Base-by-base conservation (phyloP, 1,140 invertebrate genomes). In the Tetraneura akinire region DNA sequence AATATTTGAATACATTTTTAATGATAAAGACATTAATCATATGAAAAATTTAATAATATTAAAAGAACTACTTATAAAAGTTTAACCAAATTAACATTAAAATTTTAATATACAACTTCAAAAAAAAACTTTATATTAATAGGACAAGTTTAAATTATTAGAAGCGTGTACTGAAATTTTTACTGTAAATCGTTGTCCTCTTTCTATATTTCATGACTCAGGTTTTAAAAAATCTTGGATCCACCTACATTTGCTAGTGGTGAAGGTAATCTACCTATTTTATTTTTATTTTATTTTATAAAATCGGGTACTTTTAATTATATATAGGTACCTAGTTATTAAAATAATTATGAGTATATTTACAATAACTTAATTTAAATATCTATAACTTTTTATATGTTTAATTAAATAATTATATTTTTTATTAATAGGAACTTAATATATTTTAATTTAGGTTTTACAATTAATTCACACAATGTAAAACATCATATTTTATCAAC, bases 121-220 rank as follows among this genome's bases (percentile, higher is more conserved):
- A n/a, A 53, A 53, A n/a, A 53, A 42, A 42, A 10, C 10, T n/a
- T n/a, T n/a, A n/a, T n/a, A n/a, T n/a, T n/a, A n/a, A n/a, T n/a
- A n/a, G n/a, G n/a, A n/a, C n/a, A n/a, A n/a, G n/a, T n/a, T n/a
- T n/a, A n/a, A n/a, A 42, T 6, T 55, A n/a, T 55, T 55, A 55
- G n/a, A 55, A 23, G 18, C 53, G 21, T 55, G 53, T 55, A 55
- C 53, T 11, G 53, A 55, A 55, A 55, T 37, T 23, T 23, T 64
- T 11, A 64, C 60, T 64, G 26, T 18, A 64, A 64, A 64, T 64
- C 26, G 60, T 18, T 26, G 60, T 21, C 57, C 57, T n/a, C n/a
- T 53, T n/a, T n/a, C 51, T n/a, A 53, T 53, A n/a, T n/a, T 53
- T 53, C 18, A 53, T 53, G 51, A n/a, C n/a, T 53, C 51, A n/a